Evolutionary conservation across 2,888 invertebrate species (phyloP), one percentile per base, ranked within the genome.

Genomic region (Lithophane ornitopus): DNA sequence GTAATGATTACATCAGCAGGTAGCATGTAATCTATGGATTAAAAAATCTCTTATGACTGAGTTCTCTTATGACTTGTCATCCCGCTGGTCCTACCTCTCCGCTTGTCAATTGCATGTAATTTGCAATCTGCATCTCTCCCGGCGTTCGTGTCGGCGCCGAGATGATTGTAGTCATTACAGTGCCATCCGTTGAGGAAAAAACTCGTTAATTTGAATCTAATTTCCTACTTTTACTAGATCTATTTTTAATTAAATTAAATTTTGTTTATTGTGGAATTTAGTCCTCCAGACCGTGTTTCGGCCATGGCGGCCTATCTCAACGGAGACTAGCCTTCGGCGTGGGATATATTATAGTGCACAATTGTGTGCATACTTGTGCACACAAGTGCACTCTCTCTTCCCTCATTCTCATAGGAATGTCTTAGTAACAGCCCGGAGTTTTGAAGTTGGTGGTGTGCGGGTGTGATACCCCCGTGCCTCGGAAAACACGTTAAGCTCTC

Each of bases 61-160:
- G 22, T 49, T 22, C 69, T 74, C 65, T 58, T 66, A n/a, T n/a
- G 16, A 56, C 59, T 44, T 63, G 41, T 70, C 46, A 74, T 74
- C 70, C 59, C 34, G 34, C 49, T 49, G 19, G 46, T 39, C 22
- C 46, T 59, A 61, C 16, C 16, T 41, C 52, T 63, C 28, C 28
- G 74, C 76, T 62, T 41, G 46, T 63, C 74, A 87, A 80, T 87
- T 74, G 76, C 58, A 76, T 74, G 59, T 87, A 82, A 87, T 85
- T 85, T 81, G 68, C 79, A 69, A 78, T 75, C 65, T 74, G 46
- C 68, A 70, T 74, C 68, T 76, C 59, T 63, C 67, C 52, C 54
- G 81, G 72, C 76, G 26, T 75, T 77, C 73, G 76, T 76, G 73
- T 61, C 52, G 59, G 28, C 72, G 63, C 74, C 66, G 63, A 73